These are phyloP conservation scores for Potamilus streckersoni DNA, from an alignment of 1,140 invertebrate genomes.

Conservation along the genomic window DNA sequence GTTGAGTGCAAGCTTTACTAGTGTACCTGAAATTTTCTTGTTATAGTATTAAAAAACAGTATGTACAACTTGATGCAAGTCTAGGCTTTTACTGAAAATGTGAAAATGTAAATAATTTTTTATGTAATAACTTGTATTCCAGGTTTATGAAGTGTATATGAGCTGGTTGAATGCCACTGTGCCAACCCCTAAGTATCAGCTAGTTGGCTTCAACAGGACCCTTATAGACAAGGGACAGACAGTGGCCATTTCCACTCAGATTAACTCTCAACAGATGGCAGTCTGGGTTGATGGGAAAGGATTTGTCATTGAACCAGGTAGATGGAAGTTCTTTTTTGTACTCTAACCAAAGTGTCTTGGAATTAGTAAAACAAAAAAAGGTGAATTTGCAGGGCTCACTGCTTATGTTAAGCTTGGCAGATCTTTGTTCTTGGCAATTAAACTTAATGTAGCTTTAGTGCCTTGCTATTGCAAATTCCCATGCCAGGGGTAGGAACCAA, in stretches of 20 bases:
- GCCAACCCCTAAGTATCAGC: constrained; percentile 42
- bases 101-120: not conserved
- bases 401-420: too few relatives aligned
- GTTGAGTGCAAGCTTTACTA: too few relatives aligned
- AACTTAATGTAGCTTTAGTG: not conserved
- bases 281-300: constrained; percentile 27
- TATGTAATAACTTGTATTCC: not conserved
- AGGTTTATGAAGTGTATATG: constrained; percentile 54
- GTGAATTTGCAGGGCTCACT: too few relatives aligned
- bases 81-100: not conserved
- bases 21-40: too few relatives aligned
- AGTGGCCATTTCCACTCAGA: not conserved
- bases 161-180: constrained; percentile 40
- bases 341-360: too few relatives aligned
- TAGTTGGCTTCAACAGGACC: constrained; percentile 43
- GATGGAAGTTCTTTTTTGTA: not conserved
- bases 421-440: too few relatives aligned
- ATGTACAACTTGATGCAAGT: not conserved
- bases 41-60: too few relatives aligned
- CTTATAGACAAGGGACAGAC: constrained; percentile 13
- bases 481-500: not conserved
- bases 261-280: constrained; percentile 16
- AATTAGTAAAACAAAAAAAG: too few relatives aligned
- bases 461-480: not conserved
- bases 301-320: constrained; percentile 30